Conservation (phyloP, 2,888 invertebrate species). For the Congeria kusceri region DNA sequence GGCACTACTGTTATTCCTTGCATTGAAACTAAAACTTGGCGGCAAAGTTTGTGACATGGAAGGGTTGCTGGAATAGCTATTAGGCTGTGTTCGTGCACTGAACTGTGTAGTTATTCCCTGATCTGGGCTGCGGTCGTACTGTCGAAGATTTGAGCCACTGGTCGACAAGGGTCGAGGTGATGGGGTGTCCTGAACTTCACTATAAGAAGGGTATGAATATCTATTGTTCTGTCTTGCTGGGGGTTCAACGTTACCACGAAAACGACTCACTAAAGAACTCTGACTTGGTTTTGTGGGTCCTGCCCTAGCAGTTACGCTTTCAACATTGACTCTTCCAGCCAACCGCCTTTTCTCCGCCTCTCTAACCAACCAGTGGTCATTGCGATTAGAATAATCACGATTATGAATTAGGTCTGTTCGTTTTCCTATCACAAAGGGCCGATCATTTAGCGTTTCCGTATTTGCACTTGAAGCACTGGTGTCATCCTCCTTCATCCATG, state of each 20-base stretch:
- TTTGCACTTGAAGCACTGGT: constrained; percentile 3
- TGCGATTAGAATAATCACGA: constrained; percentile 67
- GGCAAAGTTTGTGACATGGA: constrained; percentile 71
- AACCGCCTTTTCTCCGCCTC: constrained; percentile 94
- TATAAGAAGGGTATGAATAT: constrained; percentile 56
- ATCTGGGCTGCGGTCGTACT: constrained; percentile 44
- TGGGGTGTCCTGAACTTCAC: constrained; percentile 37
- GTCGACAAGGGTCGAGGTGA: constrained; percentile 43
- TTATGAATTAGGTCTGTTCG: constrained; percentile 71
- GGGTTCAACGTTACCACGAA: constrained; percentile 66
- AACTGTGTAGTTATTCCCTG: constrained; percentile 41
- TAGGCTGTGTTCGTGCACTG: constrained; percentile 59
- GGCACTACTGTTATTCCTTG: constrained; percentile 24
- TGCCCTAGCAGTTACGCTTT: constrained; percentile 55
- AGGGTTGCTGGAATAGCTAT: constrained; percentile 45
- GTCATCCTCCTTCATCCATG: constrained; percentile 56
- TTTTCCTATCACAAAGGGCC: constrained; percentile 61
- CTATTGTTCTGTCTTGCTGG: constrained; percentile 54
- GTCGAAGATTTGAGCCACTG: constrained; percentile 32
- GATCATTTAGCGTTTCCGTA: constrained; percentile 34
- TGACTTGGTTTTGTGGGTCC: constrained; percentile 73
- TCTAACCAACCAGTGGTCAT: constrained; percentile 95
- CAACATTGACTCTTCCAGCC: constrained; percentile 61
- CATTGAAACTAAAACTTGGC: constrained; percentile 64
- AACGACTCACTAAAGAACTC: constrained; percentile 67